Evolutionary conservation across 2,888 invertebrate species (phyloP).

Genomic region (Ophion obscuratus): DNA sequence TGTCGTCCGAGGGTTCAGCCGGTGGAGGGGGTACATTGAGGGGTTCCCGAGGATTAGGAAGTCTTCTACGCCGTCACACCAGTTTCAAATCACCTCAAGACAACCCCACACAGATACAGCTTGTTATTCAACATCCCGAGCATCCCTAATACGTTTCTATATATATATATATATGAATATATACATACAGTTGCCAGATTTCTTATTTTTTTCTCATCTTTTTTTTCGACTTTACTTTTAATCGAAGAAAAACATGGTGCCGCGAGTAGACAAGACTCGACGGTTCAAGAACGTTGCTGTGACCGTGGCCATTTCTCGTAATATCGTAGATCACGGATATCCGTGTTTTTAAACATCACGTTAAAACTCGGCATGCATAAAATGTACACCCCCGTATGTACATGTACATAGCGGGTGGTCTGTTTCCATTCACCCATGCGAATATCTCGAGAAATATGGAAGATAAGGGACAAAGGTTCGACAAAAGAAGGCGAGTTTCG

Average conservation of each 20-base stretch:
- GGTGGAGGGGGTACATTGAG: slow-evolving; percentile 84
- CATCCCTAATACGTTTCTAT: slow-evolving; percentile 79
- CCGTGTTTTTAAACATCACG: background rate
- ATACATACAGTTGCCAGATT: slow-evolving; percentile 5
- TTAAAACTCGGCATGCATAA: background rate
- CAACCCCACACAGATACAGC: slow-evolving; percentile 83
- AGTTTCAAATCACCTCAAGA: slow-evolving; percentile 84
- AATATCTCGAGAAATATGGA: background rate
- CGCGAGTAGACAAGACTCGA: slow-evolving; percentile 27
- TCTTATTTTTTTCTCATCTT: background rate
- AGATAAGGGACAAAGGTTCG: background rate
- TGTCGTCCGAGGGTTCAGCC: slow-evolving; percentile 83
- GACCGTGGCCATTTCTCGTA: slow-evolving; percentile 41
- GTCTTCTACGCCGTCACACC: slow-evolving; percentile 84
- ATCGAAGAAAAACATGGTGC: slow-evolving; percentile 11
- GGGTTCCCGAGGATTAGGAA: slow-evolving; percentile 83
- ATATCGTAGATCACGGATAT: background rate
- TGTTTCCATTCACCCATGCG: background rate
- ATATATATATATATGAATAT: slow-evolving; percentile 10
- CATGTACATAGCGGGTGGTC: background rate
- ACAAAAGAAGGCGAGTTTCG: background rate
- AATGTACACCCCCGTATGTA: background rate
- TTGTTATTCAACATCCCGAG: slow-evolving; percentile 84
- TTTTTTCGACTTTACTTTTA: slow-evolving; percentile 17
- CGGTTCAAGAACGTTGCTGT: slow-evolving; percentile 47